Evolutionary conservation across 2,888 invertebrate genomes (phyloP).

Genomic region (Anodontia alba): DNA sequence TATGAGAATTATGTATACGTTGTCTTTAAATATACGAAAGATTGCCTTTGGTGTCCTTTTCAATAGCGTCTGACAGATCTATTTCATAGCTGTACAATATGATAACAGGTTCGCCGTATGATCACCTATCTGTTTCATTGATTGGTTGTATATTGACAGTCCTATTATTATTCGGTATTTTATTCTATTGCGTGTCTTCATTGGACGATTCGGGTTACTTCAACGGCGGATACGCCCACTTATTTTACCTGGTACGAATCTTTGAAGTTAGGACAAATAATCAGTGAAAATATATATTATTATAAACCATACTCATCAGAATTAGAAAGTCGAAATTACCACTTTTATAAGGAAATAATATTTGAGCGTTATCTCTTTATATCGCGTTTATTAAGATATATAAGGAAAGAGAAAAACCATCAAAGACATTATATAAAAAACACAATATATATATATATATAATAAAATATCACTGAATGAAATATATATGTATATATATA

Average conservation of each 20-base stretch:
- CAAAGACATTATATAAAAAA: no score
- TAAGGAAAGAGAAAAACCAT: no score
- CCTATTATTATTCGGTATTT: background rate
- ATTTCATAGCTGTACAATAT: conserved; percentile 12
- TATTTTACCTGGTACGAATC: background rate
- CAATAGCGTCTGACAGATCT: conserved; percentile 1
- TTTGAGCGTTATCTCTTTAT: no score
- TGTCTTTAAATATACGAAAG: background rate
- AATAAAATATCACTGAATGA: no score
- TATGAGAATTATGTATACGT: background rate
- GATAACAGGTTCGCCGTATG: background rate
- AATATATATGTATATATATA: no score
- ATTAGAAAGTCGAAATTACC: no score
- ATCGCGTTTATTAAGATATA: no score
- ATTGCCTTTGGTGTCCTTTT: conserved; percentile 9
- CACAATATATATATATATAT: no score
- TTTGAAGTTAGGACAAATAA: background rate
- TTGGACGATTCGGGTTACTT: conserved; percentile 9
- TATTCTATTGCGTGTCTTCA: background rate
- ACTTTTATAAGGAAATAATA: no score
- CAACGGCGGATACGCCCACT: background rate
- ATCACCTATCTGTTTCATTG: conserved; percentile 17
- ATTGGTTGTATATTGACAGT: conserved; percentile 13
- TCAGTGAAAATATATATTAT: background rate
- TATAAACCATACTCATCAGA: no score